Conservation (phyloP, 2,113 vertebrate genomes). For the Malurus elegans region DNA sequence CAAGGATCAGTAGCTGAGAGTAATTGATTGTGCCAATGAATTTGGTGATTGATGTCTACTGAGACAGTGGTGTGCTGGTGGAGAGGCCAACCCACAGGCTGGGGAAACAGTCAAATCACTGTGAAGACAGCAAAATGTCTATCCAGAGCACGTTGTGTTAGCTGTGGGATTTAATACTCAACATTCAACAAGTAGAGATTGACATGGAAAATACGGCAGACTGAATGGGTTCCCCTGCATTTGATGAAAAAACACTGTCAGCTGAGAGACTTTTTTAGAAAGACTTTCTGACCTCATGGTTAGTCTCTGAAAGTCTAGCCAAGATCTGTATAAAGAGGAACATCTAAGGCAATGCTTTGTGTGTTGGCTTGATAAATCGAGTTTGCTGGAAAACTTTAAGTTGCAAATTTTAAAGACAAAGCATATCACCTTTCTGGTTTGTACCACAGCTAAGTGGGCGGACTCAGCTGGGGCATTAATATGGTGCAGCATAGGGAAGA, state of each 20-base stretch:
- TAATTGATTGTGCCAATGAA: not conserved
- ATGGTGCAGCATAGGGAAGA: not conserved
- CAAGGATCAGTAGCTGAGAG: not conserved
- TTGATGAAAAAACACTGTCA: not conserved
- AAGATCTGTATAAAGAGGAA: not conserved
- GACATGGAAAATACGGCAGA: not conserved
- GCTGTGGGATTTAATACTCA: not conserved
- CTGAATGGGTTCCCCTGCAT: not conserved
- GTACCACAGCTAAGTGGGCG: not conserved
- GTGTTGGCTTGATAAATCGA: not conserved
- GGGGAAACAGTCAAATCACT: not conserved
- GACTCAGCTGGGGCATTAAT: not conserved
- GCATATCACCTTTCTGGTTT: not conserved
- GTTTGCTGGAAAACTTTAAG: not conserved
- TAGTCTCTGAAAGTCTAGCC: not conserved
- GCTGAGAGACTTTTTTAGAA: not conserved
- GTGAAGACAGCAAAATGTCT: not conserved
- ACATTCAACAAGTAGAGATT: not conserved
- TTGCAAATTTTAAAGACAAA: not conserved
- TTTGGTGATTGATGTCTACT: not conserved
- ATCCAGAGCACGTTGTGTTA: not conserved
- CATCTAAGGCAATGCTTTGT: not conserved
- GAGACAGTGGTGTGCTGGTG: not conserved
- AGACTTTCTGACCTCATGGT: not conserved
- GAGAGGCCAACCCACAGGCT: not conserved